Evolutionary conservation across 2,113 vertebrate species (phyloP), one percentile per base, ranked within the genome.

Genomic region (Centropus bengalensis): DNA sequence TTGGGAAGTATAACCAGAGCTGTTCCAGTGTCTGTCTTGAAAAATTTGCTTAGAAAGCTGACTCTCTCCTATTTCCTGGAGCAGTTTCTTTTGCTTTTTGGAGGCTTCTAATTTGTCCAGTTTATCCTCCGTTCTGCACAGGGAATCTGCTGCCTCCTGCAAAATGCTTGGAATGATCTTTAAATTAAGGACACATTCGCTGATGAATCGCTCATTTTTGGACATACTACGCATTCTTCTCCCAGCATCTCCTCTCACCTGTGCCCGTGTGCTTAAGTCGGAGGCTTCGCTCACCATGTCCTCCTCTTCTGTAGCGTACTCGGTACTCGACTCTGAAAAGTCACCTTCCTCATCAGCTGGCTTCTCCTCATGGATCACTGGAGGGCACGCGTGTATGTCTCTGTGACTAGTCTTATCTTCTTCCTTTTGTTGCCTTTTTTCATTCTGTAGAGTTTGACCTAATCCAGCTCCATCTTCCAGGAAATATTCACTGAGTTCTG

Each of bases 161-260:
- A 97, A 17, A 78, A 97, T 28, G 5, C 86, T 96, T 74, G 97
- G 97, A 7, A 91, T 44, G 15, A 98, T 97, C 70, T 96, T 98
- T 7, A 98, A 24, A 44, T 98, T 62, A 15, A 97, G 95, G 42
- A 96, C 92, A 12, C 96, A 97, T 15, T 93, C 97, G 73, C 96
- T 96, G 42, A 98, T 60, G 51, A 93, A 42, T 74, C 96, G 89
- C 26, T 97, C 96, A 1, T 69, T 88, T 36, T 38, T 71, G 51
- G 86, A 93, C 28, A 69, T 23, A 54, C 32, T 81, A 67, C 42
- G 70, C 27, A 13, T 26, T 22, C 64, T 81, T 71, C 30, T 76
- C 47, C 52, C 75, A 80, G 58, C 38, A 51, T 60, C 85, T 67
- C 51, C 66, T n/a, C 67, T 56, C 74, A 67, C 44, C 54, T 91